A percentile compares a stretch with the other conserved stretches of the same genome.
Conservation (phyloP, 2,113 vertebrate genomes). For the Montifringilla adamsi region DNA sequence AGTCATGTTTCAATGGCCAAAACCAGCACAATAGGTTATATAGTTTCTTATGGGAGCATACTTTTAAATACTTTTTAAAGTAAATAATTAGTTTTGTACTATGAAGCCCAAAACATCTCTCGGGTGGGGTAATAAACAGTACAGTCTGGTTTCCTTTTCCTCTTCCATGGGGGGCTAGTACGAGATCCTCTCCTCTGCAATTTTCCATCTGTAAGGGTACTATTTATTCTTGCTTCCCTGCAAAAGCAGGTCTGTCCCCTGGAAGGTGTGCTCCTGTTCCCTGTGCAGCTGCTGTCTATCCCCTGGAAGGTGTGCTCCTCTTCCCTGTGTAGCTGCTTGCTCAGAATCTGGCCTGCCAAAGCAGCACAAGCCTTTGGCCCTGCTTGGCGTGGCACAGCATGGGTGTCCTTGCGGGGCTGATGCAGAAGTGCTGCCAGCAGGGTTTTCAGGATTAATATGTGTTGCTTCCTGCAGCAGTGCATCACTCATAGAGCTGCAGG, state of each 20-base stretch:
- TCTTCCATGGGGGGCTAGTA: background rate
- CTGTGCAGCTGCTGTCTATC: too few species aligned
- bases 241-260: background rate
- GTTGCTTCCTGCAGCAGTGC: background rate
- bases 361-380: background rate
- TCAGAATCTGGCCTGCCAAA: background rate
- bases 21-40: background rate
- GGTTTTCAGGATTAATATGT: accelerated
- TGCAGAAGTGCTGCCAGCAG: background rate
- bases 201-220: background rate
- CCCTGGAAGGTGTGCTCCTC: too few species aligned
- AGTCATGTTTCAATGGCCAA: background rate
- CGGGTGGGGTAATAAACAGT: background rate
- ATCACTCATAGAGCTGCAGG: background rate
- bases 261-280: too few species aligned
- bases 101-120: background rate
- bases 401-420: background rate
- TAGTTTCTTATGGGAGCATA: background rate
- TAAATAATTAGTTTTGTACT: background rate
- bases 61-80: background rate
- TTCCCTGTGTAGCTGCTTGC: background rate
- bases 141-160: background rate
- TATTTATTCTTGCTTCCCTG: background rate
- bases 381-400: background rate
- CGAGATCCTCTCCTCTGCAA: background rate